Base-by-base conservation (phyloP, 2,888 invertebrate genomes). In the Heterodera filipjevi region DNA sequence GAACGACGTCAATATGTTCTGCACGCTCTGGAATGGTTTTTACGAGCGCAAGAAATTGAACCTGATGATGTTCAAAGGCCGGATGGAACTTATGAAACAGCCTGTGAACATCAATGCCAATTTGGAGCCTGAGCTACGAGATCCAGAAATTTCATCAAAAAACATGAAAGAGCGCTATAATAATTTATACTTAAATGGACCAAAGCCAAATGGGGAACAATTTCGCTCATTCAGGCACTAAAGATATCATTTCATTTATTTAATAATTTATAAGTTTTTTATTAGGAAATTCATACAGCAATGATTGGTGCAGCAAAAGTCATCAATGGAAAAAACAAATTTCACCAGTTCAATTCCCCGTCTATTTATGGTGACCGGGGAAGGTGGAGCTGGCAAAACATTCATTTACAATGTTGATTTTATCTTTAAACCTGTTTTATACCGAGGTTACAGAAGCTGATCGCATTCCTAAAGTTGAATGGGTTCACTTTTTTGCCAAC, bases 301-400 rank as follows among this genome's bases (percentile, higher is more conserved):
- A 59, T 70, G 71, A n/a, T 30, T 8, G 71, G 30, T 46, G 44
- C 27, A 5, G n/a, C 30, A 10, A 8, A 12, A 0, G 46, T 44
- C 30, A 27, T 44, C 12, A 12, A 39, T n/a, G 46, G 46, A 27
- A n/a, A n/a, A n/a, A 39, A 39, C 39, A 6, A 10, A 39, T 5
- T 44, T 30, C 30, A 30, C 71, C 12, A 2, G 30, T 0, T 10
- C 8, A 10, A 12, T 44, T 44, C 27, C 19, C 22, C 27, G 46
- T 6, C 39, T 44, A 1, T 70, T 70, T 6, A 70, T 70, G 39
- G 71, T 44, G n/a, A 46, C 39, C 0, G 46, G 39, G 8, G 71
- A 44, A 44, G n/a, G 71, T 3, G 59, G 71, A 3, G 39, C 39
- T 70, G 80, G 80, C 0, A 79, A 79, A 80, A 80, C 79, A 12